These are phyloP conservation scores for Tachysurus fulvidraco DNA, from an alignment of 2,113 vertebrate species.

Conservation along the genomic window DNA sequence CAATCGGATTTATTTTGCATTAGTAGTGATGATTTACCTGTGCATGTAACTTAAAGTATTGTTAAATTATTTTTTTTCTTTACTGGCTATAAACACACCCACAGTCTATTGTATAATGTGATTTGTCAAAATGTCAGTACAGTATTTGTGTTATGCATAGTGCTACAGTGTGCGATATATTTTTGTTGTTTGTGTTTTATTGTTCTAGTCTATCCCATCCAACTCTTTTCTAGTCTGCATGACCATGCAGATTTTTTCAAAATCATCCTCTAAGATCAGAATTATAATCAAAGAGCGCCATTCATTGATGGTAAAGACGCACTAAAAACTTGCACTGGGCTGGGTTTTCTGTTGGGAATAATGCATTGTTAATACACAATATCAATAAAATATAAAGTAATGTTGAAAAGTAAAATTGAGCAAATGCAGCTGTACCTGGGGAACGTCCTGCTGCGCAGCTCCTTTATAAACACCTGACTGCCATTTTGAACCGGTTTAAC, in stretches of 20 bases:
- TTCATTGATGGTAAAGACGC: constrained; percentile 52
- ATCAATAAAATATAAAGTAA: background rate
- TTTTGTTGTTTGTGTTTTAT: background rate
- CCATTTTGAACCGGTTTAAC: constrained; percentile 94
- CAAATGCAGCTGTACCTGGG: constrained; percentile 78
- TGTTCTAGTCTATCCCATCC: background rate
- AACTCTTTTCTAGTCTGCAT: background rate
- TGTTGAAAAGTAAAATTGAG: background rate
- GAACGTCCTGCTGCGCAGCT: constrained; percentile 92
- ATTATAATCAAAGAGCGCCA: constrained; percentile 49
- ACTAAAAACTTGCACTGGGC: constrained; percentile 14
- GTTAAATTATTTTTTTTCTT: background rate
- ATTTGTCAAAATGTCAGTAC: background rate
- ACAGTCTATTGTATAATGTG: background rate
- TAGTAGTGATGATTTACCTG: background rate
- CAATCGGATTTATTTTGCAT: background rate
- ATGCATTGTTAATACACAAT: background rate
- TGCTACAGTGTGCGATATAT: background rate
- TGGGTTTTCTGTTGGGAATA: background rate
- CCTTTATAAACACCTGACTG: constrained; percentile 97
- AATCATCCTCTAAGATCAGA: background rate
- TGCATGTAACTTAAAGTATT: background rate
- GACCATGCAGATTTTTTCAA: background rate
- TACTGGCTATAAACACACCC: background rate
- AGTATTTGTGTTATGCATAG: background rate